Conservation (phyloP, 1,140 invertebrate species). For the Zaprionus lachaisei region DNA sequence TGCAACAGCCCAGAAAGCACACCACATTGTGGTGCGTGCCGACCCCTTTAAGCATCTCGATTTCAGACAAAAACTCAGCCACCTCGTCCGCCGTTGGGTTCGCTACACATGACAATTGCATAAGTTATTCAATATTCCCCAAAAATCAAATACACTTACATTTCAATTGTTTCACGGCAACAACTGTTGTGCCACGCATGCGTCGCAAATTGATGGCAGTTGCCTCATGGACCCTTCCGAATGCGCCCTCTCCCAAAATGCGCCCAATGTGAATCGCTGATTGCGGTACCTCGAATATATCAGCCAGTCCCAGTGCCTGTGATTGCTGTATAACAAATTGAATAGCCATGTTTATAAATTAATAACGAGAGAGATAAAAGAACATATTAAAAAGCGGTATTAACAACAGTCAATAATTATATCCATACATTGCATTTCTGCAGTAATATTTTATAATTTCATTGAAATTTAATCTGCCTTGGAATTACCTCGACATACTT, state of each 20-base stretch:
- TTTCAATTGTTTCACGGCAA: constrained; percentile 91
- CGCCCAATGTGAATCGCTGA: constrained; percentile 81
- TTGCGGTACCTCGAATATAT: constrained; percentile 77
- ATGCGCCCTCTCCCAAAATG: constrained; percentile 90
- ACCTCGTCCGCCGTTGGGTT: constrained; percentile 86
- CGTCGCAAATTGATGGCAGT: constrained; percentile 85
- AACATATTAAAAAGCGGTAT: too few species aligned
- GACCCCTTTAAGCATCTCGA: constrained; percentile 91
- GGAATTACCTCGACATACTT: constrained; percentile 72
- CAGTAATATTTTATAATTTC: not conserved
- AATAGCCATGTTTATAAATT: not conserved
- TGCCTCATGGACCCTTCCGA: constrained; percentile 89
- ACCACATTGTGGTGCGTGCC: constrained; percentile 92
- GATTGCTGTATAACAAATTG: constrained; percentile 53
- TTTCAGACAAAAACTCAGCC: constrained; percentile 90
- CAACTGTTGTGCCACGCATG: constrained; percentile 85
- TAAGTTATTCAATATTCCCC: not conserved
- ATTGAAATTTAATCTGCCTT: not conserved
- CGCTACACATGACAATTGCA: constrained; percentile 35
- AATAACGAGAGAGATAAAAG: not conserved
- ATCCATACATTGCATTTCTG: not conserved
- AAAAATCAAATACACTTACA: constrained; percentile 80
- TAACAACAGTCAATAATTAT: not conserved
- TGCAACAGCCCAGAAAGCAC: constrained; percentile 91
- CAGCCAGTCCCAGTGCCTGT: constrained; percentile 67